Evolutionary conservation across 2,888 invertebrate species (phyloP), one percentile per base, ranked within the genome.

Genomic region (Alloplasta piceator): DNA sequence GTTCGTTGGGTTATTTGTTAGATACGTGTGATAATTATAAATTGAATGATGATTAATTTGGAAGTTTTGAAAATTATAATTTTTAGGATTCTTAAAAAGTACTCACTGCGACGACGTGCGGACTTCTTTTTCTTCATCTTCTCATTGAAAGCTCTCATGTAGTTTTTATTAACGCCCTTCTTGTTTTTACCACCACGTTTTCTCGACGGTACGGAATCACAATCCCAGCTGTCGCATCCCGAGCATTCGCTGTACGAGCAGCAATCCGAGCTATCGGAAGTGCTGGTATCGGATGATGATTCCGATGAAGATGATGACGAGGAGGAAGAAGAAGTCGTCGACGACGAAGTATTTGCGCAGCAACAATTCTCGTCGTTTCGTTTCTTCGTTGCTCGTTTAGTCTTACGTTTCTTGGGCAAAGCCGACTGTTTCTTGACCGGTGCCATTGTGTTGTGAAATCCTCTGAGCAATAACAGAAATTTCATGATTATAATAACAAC

Each of bases 81-180:
- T 26, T 26, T 26, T 26, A 26, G 3, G 26, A 26, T 26, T 26
- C 3, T 26, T 6, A 39, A 60, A 60, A n/a, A 39, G 38, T 56
- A 75, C 84, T 82, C 14, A 83, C 83, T 82, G 16, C 56, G 46
- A 60, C 75, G 82, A 76, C 81, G 82, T 39, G 56, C 3, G 12
- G 75, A 12, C 41, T 74, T 64, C 52, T 80, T 84, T 56, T 80
- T 84, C 12, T 77, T 78, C 14, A 26, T 43, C 16, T 10, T 55
- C 48, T 74, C 73, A 38, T 52, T 64, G 6, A 39, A 5, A 12
- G 63, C 70, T 58, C 52, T 80, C 61, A 64, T 5, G 4, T 50
- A 9, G 7, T 43, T 55, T 56, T 68, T 61, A 12, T 56, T 39
- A 12, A 9, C 12, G 56, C 50, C 52, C 46, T 75, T 78, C 43